Evolutionary conservation across 2,888 invertebrate species (phyloP).

Genomic region (Cataglyphis altisquamis): DNA sequence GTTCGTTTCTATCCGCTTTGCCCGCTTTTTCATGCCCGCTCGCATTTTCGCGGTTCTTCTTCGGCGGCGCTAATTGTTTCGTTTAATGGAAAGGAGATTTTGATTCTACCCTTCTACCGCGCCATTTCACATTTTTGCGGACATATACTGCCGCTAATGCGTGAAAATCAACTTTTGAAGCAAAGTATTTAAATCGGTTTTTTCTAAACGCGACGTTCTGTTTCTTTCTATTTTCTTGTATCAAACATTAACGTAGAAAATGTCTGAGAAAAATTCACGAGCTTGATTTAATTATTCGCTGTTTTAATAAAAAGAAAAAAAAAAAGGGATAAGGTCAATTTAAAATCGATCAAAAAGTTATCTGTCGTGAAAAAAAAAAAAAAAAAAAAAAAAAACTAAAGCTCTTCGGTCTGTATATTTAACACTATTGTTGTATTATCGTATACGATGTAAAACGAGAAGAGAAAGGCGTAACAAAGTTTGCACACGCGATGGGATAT

Average conservation of each 20-base stretch:
- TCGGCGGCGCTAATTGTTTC: constrained; percentile 68
- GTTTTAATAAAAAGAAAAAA: not conserved
- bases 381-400: not conserved
- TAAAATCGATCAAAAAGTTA: not conserved
- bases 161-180: constrained; percentile 13
- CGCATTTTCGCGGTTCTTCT: constrained; percentile 60
- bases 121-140: constrained; percentile 8
- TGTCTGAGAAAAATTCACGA: not conserved
- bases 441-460: not conserved
- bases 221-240: not conserved
- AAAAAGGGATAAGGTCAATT: not conserved
- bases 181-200: constrained; percentile 5
- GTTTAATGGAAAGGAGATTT: constrained; percentile 72
- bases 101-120: constrained; percentile 52
- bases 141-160: not conserved
- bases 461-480: not conserved
- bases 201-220: not conserved
- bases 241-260: constrained; percentile 9
- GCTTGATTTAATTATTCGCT: not conserved
- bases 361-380: not conserved
- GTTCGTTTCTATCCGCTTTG: constrained; percentile 49
- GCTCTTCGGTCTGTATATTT: not conserved
- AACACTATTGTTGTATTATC: not conserved
- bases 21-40: constrained; percentile 61
- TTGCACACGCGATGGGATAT: constrained; percentile 13